Base-by-base conservation (phyloP, 2,113 vertebrate species). In the Galemys pyrenaicus region DNA sequence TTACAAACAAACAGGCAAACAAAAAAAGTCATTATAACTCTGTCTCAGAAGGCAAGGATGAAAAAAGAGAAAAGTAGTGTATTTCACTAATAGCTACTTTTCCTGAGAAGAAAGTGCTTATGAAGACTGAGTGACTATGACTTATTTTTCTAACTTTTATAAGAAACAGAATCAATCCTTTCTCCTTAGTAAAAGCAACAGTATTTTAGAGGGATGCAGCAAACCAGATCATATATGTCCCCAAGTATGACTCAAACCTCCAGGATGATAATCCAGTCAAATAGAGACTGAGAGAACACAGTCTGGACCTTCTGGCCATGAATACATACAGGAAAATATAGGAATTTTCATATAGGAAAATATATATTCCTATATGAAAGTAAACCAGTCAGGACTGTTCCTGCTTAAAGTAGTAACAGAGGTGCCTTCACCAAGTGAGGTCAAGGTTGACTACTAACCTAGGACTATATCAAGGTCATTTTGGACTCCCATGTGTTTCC, bases 71-170 rank as follows among this genome's bases (percentile, higher is more conserved):
- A 86, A 56, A 51, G 6, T 26, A 46, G 44, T 91, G 30, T 54
- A 0, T 71, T 83, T 92, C 2, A 35, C 51, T 73, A 78, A 68
- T 44, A 56, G 11, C 39, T 73, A 2, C 30, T 77, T 92, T 94
- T 91, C 41, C 39, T 65, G 44, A 73, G 32, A 67, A 68, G 54
- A 51, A 41, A 71, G 6, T 32, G 67, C 24, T n/a, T 70, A 5
- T 65, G 64, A 86, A 91, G 91, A 64, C 60, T 20, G 46, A 71
- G 6, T 9, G 6, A 77, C 67, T 49, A n/a, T 32, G 28, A 81
- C 35, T 92, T 92, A 13, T 44, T 95, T 96, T 83, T 91, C 20
- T 82, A 12, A 65, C 51, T 91, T 94, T 86, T 49, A 9, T 81
- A 58, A 86, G 49, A 84, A 93, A 68, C 28, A 49, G 30, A 86